Conservation (phyloP, 2,888 invertebrate species). For the Chloroclysta siterata region DNA sequence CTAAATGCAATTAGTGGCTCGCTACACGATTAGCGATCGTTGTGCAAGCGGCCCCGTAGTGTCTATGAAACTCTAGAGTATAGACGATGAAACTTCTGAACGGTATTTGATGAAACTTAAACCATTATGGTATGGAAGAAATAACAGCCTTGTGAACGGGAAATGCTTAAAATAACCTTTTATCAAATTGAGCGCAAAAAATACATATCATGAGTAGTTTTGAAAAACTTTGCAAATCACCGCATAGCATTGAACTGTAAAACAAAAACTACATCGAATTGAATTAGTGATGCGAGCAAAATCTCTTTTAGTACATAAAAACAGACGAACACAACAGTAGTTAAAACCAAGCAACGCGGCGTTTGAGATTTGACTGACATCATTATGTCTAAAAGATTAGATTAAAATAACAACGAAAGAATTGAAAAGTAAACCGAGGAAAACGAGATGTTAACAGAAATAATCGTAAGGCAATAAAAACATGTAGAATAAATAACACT, state of each 20-base stretch:
- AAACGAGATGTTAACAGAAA: slow-evolving; percentile 14
- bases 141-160: too few relatives aligned
- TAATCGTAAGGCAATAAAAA: slow-evolving; percentile 44
- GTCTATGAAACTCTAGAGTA: too few relatives aligned
- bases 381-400: slow-evolving; percentile 9
- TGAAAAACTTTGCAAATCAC: slow-evolving; percentile 2
- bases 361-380: slow-evolving; percentile 37
- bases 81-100: too few relatives aligned
- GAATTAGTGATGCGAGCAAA: slow-evolving; percentile 39
- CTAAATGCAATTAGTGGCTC: too few relatives aligned
- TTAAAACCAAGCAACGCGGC: slow-evolving; percentile 26
- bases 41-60: too few relatives aligned
- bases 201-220: not conserved
- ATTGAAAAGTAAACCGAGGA: slow-evolving; percentile 5
- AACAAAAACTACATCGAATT: slow-evolving; percentile 23
- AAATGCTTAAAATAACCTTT: too few relatives aligned
- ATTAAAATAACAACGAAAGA: slow-evolving; percentile 10
- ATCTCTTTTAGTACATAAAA: slow-evolving; percentile 32
- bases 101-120: too few relatives aligned
- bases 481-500: slow-evolving; percentile 52
- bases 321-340: slow-evolving; percentile 37
- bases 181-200: too few relatives aligned
- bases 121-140: too few relatives aligned
- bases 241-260: slow-evolving; percentile 14
- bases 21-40: too few relatives aligned